Base-by-base conservation (phyloP, 2,113 vertebrate species). In the Onychostruthus taczanowskii region DNA sequence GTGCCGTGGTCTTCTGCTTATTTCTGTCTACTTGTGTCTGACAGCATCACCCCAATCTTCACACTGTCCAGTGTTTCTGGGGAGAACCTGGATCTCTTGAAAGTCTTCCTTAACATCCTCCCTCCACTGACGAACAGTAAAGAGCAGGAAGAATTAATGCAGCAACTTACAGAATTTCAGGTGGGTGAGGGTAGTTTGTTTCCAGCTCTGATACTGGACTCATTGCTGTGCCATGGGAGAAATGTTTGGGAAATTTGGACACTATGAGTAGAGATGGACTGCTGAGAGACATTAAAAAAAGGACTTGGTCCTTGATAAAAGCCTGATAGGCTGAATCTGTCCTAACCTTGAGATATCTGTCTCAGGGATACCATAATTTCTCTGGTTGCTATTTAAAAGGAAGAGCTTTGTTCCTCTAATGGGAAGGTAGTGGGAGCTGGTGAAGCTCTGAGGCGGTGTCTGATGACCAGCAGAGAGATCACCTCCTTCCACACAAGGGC, bases 71-170 rank as follows among this genome's bases (percentile, higher is more conserved):
- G 99, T 13, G 99, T 99, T 93, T 98, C 99, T 68, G 99, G 99
- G 74, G 99, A 99, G 92, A 99, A 99, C 90, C 95, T 99, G 73
- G 99, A 99, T 88, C 95, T 99, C 75, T 98, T 99, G 78, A 99
- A 99, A 97, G 98, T 99, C 87, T 99, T 99, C 96, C 98, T 99
- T 94, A 99, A 99, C 85, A 99, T 99, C 94, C 98, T 99, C 53
- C 99, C 99, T n/a, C 99, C 99, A 12, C 98, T 99, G 63, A 99
- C 99, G 96, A 99, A 99, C 97, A 99, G 99, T 97, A 99, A 99
- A 93, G 99, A 99, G 93, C 99, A 99, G 93, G 99, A 99, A 92
- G 99, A 99, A 83, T 98, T 99, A 33, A 99, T 99, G 99, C 99
- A 99, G 90, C 99, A 99, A 92, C 98, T 99, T 75, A 99, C 99